Conservation (phyloP, 2,888 invertebrate species). For the Drosophila mimetica region DNA sequence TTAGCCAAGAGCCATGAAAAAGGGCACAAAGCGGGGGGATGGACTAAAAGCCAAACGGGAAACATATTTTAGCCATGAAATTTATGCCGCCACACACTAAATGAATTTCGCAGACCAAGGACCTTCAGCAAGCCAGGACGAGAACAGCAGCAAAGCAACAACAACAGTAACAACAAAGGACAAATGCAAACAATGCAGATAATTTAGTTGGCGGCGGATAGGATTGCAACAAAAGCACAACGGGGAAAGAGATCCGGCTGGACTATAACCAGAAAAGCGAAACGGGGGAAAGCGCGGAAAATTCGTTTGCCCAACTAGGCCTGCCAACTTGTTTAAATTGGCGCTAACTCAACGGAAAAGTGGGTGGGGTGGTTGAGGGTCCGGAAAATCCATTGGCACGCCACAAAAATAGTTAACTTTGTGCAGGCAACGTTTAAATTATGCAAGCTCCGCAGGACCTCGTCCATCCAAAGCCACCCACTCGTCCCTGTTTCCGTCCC, state of each 20-base stretch:
- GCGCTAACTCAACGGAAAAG: constrained; percentile 50
- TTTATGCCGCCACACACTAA: constrained; percentile 72
- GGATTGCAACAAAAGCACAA: constrained; percentile 51
- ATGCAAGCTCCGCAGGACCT: constrained; percentile 67
- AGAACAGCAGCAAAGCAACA: constrained; percentile 39
- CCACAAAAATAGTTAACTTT: constrained; percentile 68
- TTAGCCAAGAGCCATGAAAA: constrained; percentile 39
- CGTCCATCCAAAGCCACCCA: neutral
- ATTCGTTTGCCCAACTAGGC: constrained; percentile 29
- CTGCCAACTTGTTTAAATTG: constrained; percentile 65
- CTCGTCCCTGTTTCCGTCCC: too few species aligned
- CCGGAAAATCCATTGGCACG: constrained; percentile 59
- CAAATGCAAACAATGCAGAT: constrained; percentile 75
- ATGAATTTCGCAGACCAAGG: constrained; percentile 48
- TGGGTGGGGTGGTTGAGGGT: neutral
- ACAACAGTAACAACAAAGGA: constrained; percentile 48
- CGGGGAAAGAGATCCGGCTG: constrained; percentile 9
- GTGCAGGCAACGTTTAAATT: constrained; percentile 72
- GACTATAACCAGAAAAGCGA: constrained; percentile 14
- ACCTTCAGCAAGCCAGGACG: constrained; percentile 32
- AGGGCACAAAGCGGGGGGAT: constrained; percentile 19
- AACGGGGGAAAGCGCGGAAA: constrained; percentile 3
- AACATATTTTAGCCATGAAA: constrained; percentile 72
- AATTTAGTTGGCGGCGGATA: constrained; percentile 71
- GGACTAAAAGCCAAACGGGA: constrained; percentile 47